Percentiles rank a stretch among this genome's conserved stretches.
Evolutionary conservation across 1,140 invertebrate genomes (phyloP).

Genomic region (Scaptomyza montana): DNA sequence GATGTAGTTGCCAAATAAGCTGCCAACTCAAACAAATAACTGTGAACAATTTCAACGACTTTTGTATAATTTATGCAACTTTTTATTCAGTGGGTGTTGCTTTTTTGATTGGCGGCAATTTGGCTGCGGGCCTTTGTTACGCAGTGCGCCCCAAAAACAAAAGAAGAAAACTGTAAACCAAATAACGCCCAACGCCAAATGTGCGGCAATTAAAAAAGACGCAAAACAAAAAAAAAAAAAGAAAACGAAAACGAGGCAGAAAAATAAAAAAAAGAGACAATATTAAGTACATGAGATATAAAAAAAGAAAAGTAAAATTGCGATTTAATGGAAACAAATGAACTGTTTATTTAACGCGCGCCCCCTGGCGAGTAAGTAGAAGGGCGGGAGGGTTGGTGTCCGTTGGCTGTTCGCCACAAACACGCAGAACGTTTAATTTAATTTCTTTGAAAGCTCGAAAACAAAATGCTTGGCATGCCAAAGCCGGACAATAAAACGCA

Average conservation of each 20-base stretch:
- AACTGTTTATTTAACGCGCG: slow-evolving; percentile 82
- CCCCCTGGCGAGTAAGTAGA: slow-evolving; percentile 23
- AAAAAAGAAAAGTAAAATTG: slow-evolving; percentile 50
- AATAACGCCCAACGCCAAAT: slow-evolving; percentile 61
- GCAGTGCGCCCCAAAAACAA: slow-evolving; percentile 5
- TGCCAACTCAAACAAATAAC: slow-evolving; percentile 16
- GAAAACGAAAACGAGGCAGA: slow-evolving; percentile 28
- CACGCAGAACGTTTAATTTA: slow-evolving; percentile 83
- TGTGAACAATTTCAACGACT: slow-evolving; percentile 35
- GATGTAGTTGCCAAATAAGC: no score
- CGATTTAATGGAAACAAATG: slow-evolving; percentile 81
- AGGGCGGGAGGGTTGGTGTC: background rate
- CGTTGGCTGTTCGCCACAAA: slow-evolving; percentile 17
- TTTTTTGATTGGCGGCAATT: slow-evolving; percentile 79
- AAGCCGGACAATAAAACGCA: slow-evolving; percentile 23
- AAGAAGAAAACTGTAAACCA: slow-evolving; percentile 30
- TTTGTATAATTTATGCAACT: slow-evolving; percentile 77
- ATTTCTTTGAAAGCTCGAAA: slow-evolving; percentile 81
- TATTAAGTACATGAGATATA: slow-evolving; percentile 39
- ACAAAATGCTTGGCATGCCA: slow-evolving; percentile 76
- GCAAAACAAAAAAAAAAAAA: slow-evolving; percentile 37
- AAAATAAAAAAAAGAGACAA: slow-evolving; percentile 21
- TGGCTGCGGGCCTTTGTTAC: slow-evolving; percentile 45
- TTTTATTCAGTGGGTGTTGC: slow-evolving; percentile 80
- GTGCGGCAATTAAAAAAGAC: slow-evolving; percentile 76